phyloP scores from a whole-genome alignment of 2,797 vertebrate species.

The Bradypus variegatus region DNA sequence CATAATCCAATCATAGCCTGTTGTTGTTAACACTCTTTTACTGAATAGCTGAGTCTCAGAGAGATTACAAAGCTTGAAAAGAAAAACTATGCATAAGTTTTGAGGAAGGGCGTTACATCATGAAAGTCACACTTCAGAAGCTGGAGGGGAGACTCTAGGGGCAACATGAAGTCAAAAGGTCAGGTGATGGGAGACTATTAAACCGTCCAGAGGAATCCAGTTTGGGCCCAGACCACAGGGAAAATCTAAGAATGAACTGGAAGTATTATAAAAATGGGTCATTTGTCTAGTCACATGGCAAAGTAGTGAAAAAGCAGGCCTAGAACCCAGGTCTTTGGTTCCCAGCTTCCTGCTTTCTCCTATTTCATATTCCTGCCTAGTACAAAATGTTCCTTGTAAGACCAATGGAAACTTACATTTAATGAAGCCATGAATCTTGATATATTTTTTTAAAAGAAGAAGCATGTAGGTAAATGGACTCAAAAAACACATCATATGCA shows the following conservation, averaged over 20 bases:
- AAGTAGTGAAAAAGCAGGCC: not conserved
- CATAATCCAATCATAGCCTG: not conserved
- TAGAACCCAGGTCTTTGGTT: not conserved
- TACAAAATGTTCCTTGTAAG: constrained; percentile 13
- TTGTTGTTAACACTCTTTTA: not conserved
- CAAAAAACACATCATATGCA: not conserved
- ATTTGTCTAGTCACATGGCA: not conserved
- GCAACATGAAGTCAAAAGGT: not conserved
- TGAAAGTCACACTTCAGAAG: not conserved
- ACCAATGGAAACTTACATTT: constrained; percentile 8
- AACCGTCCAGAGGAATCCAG: not conserved
- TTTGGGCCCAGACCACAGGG: not conserved
- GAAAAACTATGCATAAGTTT: not conserved
- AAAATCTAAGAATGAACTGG: not conserved
- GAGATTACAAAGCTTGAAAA: not conserved
- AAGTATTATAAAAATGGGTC: not conserved
- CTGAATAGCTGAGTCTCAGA: not conserved
- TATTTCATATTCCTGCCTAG: not conserved
- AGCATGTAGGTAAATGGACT: not conserved
- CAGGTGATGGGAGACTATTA: not conserved
- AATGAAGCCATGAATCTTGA: constrained; percentile 9
- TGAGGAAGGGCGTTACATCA: not conserved
- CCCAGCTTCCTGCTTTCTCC: not conserved
- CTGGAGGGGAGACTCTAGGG: not conserved
- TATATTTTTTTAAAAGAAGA: not conserved